These are phyloP conservation scores for Melieria picta DNA, from an alignment of 2,888 invertebrate species.

Conservation along the genomic window DNA sequence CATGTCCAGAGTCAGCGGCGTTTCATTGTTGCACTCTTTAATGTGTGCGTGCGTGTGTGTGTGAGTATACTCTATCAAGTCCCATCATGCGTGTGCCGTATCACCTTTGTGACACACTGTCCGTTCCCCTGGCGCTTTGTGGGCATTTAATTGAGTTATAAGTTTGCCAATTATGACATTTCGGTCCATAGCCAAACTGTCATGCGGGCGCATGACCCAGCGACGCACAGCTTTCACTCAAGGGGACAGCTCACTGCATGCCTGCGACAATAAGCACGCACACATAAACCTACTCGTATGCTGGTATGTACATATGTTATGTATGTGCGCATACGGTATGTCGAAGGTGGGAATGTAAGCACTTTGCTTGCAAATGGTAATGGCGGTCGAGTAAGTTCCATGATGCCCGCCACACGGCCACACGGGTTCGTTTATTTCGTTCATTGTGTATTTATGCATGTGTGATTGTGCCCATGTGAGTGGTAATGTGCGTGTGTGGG, in stretches of 20 bases:
- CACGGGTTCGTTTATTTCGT: too few species aligned
- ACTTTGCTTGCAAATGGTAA: too few species aligned
- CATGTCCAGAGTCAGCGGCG: too few species aligned
- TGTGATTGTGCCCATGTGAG: background rate
- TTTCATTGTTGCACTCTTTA: too few species aligned
- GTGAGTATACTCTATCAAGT: too few species aligned
- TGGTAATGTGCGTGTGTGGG: background rate
- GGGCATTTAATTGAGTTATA: constrained; percentile 23
- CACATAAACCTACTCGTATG: background rate
- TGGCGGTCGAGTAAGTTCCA: too few species aligned
- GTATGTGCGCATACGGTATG: background rate
- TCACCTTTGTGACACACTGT: too few species aligned
- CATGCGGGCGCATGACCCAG: too few species aligned
- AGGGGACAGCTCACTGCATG: background rate
- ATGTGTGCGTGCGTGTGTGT: too few species aligned
- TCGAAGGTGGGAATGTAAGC: too few species aligned
- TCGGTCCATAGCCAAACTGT: background rate
- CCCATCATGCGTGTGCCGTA: too few species aligned
- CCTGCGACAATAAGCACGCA: background rate
- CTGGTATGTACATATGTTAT: background rate
- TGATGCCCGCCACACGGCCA: too few species aligned
- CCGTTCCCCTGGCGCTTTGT: background rate
- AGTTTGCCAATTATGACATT: constrained; percentile 20
- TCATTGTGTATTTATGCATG: background rate
- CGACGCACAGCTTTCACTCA: background rate